phyloP scores from a whole-genome alignment of 2,113 vertebrate species.

The Steatornis caripensis region DNA sequence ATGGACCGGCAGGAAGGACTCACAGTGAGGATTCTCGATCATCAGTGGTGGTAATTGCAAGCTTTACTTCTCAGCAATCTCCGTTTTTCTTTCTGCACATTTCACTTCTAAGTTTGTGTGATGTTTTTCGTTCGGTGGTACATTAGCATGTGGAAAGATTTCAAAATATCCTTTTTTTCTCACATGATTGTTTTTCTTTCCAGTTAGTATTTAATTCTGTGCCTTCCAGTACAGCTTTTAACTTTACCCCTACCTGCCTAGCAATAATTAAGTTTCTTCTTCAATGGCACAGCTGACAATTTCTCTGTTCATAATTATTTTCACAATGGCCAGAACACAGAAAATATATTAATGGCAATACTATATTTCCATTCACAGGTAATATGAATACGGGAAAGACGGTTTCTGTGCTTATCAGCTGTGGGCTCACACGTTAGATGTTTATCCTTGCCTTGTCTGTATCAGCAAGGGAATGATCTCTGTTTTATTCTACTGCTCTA shows the following conservation, averaged over 20 bases:
- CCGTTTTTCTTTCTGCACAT: not conserved
- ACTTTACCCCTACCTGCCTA: not conserved
- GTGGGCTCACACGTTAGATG: not conserved
- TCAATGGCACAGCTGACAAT: not conserved
- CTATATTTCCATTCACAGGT: not conserved
- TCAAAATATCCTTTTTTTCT: not conserved
- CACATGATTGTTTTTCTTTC: not conserved
- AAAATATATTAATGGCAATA: not conserved
- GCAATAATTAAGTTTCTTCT: not conserved
- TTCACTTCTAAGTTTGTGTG: not conserved
- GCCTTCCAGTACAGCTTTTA: not conserved
- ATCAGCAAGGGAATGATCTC: not conserved
- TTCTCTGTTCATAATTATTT: not conserved
- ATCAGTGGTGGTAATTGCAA: not conserved
- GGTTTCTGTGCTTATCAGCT: not conserved
- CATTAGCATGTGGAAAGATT: not conserved
- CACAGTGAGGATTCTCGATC: not conserved
- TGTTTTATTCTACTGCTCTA: not conserved
- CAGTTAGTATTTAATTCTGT: not conserved
- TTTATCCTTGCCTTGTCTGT: not conserved
- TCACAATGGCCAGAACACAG: not conserved
- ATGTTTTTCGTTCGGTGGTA: not conserved
- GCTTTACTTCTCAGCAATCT: not conserved
- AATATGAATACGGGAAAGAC: not conserved
- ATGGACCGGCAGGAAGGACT: not conserved